Conservation (phyloP, 2,888 invertebrate genomes). For the Agriotes lineatus region DNA sequence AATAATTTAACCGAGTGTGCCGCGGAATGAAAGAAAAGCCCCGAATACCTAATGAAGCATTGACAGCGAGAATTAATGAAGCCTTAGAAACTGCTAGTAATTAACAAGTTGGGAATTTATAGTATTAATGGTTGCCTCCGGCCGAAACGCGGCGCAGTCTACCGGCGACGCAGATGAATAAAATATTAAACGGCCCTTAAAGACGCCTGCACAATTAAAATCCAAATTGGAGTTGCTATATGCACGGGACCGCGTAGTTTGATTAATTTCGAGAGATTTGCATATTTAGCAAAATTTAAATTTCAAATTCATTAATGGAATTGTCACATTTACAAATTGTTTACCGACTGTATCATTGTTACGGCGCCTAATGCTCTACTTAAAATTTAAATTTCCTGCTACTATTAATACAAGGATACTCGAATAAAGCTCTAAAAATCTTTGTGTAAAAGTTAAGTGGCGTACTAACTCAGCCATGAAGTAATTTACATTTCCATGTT, state of each 20-base stretch:
- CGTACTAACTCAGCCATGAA: too few relatives aligned
- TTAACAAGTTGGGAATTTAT: slow-evolving; percentile 28
- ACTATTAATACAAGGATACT: not conserved
- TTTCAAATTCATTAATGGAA: slow-evolving; percentile 20
- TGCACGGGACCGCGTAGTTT: slow-evolving; percentile 3
- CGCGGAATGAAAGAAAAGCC: slow-evolving; percentile 20
- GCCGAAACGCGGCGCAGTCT: slow-evolving; percentile 2
- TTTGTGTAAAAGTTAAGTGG: too few relatives aligned
- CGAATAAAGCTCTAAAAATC: not conserved
- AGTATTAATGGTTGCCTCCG: slow-evolving; percentile 17
- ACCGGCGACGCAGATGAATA: slow-evolving; percentile 20
- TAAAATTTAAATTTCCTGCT: not conserved
- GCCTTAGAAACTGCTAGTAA: slow-evolving; percentile 23
- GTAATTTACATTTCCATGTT: too few relatives aligned
- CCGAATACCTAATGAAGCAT: slow-evolving; percentile 32
- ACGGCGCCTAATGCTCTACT: not conserved
- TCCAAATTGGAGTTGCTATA: slow-evolving; percentile 14
- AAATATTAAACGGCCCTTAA: slow-evolving; percentile 15
- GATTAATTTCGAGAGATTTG: slow-evolving; percentile 22
- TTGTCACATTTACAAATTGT: slow-evolving; percentile 15
- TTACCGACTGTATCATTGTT: not conserved
- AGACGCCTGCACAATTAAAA: slow-evolving; percentile 16
- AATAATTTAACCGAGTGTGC: slow-evolving; percentile 23
- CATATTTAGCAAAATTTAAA: slow-evolving; percentile 19
- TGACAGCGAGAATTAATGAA: slow-evolving; percentile 28